Evolutionary conservation across 2,888 invertebrate genomes (phyloP).

Genomic region (Eristalinus sepulchralis): DNA sequence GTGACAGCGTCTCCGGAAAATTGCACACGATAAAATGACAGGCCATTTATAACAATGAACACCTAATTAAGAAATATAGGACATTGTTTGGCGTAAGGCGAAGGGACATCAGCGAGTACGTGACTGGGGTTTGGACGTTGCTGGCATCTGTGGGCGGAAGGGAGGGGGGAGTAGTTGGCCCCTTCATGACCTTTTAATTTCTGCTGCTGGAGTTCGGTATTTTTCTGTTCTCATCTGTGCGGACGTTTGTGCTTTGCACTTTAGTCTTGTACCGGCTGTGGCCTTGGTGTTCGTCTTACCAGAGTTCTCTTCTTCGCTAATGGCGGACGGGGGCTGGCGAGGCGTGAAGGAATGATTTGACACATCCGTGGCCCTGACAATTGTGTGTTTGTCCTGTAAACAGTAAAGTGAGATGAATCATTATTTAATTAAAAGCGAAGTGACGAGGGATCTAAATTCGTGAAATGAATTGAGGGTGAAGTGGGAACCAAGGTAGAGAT

Average conservation of each 20-base stretch:
- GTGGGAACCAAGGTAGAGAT: background rate
- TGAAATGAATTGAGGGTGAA: constrained; percentile 9
- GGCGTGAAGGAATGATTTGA: constrained; percentile 30
- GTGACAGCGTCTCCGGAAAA: constrained; percentile 66
- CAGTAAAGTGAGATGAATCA: constrained; percentile 58
- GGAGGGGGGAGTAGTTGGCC: background rate
- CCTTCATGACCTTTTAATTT: constrained; percentile 67
- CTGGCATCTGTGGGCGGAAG: background rate
- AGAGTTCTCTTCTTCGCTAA: constrained; percentile 22
- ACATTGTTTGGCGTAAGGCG: constrained; percentile 69
- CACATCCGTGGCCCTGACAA: constrained; percentile 30
- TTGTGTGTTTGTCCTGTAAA: constrained; percentile 51
- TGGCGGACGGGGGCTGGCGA: background rate
- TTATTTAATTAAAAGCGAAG: constrained; percentile 62
- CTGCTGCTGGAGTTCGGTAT: constrained; percentile 60
- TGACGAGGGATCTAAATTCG: constrained; percentile 36
- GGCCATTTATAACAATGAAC: constrained; percentile 72
- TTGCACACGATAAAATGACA: constrained; percentile 70
- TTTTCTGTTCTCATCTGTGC: constrained; percentile 51
- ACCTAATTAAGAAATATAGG: constrained; percentile 72
- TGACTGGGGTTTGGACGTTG: constrained; percentile 64
- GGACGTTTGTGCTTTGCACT: constrained; percentile 58
- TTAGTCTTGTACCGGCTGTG: constrained; percentile 30
- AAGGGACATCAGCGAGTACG: constrained; percentile 67
- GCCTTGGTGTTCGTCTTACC: constrained; percentile 21